A percentile compares a stretch with the other conserved stretches of the same genome.
Evolutionary conservation across 2,797 vertebrate species (phyloP).

Genomic region (Odontamblyopus rebecca): DNA sequence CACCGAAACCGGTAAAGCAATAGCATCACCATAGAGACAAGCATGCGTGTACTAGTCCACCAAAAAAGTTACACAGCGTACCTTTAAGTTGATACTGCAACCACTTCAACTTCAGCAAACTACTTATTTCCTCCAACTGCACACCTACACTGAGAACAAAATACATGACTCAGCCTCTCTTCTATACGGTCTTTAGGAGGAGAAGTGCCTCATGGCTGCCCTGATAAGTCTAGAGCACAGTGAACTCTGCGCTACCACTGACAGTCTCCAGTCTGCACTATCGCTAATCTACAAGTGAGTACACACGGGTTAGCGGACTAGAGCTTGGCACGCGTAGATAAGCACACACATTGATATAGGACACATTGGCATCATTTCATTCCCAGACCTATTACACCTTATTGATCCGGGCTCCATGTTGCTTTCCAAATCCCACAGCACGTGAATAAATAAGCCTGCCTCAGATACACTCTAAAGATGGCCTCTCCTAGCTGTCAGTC

Average conservation of each 20-base stretch:
- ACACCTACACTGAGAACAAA: not conserved
- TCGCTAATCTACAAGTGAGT: slow-evolving; percentile 74
- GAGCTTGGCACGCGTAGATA: slow-evolving; percentile 74
- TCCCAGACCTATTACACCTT: slow-evolving; percentile 74
- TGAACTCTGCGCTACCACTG: slow-evolving; percentile 41
- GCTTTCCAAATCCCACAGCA: slow-evolving; percentile 65
- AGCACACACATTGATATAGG: slow-evolving; percentile 78
- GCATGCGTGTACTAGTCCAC: too few relatives aligned
- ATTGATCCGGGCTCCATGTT: slow-evolving; percentile 73
- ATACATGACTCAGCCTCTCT: slow-evolving; percentile 16
- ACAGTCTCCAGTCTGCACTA: slow-evolving; percentile 53
- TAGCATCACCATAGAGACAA: not conserved
- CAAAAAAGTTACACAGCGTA: not conserved
- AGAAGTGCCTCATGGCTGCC: slow-evolving; percentile 37
- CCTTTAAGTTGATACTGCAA: not conserved
- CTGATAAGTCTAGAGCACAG: slow-evolving; percentile 53
- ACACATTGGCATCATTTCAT: slow-evolving; percentile 74
- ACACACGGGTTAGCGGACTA: slow-evolving; percentile 44
- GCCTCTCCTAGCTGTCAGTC: slow-evolving; percentile 31
- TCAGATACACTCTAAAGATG: slow-evolving; percentile 48
- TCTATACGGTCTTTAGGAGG: slow-evolving; percentile 31
- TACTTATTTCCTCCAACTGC: not conserved
- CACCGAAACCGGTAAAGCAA: not conserved
- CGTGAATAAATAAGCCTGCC: slow-evolving; percentile 61
- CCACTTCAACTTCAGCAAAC: not conserved